These are phyloP conservation scores for Cygnus olor DNA, from an alignment of 2,797 vertebrate genomes.

Conservation along the genomic window DNA sequence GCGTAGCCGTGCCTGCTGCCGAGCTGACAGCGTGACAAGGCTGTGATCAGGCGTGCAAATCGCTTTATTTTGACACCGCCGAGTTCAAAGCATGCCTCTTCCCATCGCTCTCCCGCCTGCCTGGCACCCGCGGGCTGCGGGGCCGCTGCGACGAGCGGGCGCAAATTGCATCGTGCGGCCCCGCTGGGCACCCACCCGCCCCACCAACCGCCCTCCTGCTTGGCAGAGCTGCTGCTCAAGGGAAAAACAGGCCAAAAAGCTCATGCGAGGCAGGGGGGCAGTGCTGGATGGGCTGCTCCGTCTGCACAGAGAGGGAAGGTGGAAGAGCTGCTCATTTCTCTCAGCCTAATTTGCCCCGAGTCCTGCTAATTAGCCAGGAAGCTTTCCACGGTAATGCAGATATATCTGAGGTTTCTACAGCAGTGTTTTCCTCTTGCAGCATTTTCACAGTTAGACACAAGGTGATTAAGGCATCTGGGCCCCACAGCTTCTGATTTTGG, in stretches of 20 bases:
- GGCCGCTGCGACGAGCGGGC: background rate
- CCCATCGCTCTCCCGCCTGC: background rate
- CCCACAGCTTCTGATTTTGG: background rate
- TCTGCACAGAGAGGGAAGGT: background rate
- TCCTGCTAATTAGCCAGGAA: background rate
- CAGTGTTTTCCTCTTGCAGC: background rate
- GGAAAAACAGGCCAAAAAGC: background rate
- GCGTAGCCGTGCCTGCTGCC: rapidly evolving
- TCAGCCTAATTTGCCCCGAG: background rate
- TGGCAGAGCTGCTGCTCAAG: background rate
- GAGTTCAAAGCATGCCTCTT: background rate
- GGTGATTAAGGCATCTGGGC: background rate
- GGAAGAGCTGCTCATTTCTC: background rate
- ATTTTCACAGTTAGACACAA: background rate
- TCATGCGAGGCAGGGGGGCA: rapidly evolving
- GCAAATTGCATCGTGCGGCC: rapidly evolving
- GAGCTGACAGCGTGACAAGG: background rate
- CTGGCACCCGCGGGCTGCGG: rapidly evolving
- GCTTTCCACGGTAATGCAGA: background rate
- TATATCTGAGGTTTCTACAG: background rate
- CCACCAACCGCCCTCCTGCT: background rate
- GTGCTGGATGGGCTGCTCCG: rapidly evolving
- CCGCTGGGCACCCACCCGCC: background rate
- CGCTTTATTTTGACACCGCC: background rate
- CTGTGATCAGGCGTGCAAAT: background rate